Base-by-base conservation (phyloP, 2,797 vertebrate species). In the Cirrhinus molitorella region DNA sequence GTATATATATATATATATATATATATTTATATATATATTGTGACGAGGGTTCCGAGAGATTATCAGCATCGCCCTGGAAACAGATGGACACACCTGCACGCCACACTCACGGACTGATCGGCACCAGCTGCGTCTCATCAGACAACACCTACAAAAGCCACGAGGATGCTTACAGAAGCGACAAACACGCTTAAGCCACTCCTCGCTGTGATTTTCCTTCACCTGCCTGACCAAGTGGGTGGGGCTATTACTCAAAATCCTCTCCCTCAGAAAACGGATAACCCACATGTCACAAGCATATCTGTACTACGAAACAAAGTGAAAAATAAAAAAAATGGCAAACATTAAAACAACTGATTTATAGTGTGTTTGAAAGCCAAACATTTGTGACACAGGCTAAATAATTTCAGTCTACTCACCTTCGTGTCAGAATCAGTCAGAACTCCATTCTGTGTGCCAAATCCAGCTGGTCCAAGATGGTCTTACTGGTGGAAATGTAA, bases 371-470 rank as follows among this genome's bases (percentile, higher is more conserved):
- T 70, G 40, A 45, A 70, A 11, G 31, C 37, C 14, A 66, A 66
- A 66, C 17, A 10, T 23, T 40, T 68, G 66, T 23, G 13, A 70
- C 21, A 70, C 37, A 70, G n/a, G 43, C 2, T 70, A 70, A 40
- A 70, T 70, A 4, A 49, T 71, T 17, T 71, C 40, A 70, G n/a
- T 70, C 45, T 70, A 70, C 43, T 70, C 40, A 70, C 67, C 3
- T 70, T 47, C 5, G 13, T 45, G 67, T 47, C 40, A 70, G 67
- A n/a, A 70, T 70, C 8, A 65, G 45, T 51, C 77, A 3, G 31
- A 66, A 68, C 28, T 70, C 23, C 65, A 67, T 28, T 72, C 68
- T 72, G 68, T 72, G 45, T 28, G 68, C 43, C 45, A 72, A 72
- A 28, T 72, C 68, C 45, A 31, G 23, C 68, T 49, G 45, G 25